Conservation (phyloP, 2,888 invertebrate species). For the Callosobruchus maculatus region DNA sequence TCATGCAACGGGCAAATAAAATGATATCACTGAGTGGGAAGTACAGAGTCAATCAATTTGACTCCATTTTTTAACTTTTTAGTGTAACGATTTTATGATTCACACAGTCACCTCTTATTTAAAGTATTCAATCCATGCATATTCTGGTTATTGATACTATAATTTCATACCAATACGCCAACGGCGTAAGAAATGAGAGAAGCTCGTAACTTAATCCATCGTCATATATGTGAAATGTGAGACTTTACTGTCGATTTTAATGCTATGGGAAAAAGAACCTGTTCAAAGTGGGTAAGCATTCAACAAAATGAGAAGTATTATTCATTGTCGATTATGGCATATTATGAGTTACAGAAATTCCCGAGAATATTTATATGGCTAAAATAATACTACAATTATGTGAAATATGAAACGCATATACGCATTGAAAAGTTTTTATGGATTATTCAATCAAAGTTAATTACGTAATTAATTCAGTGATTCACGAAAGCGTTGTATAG, state of each 20-base stretch:
- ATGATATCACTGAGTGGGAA: too few species aligned
- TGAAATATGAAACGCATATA: neutral
- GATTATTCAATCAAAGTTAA: neutral
- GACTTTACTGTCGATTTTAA: neutral
- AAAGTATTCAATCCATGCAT: neutral
- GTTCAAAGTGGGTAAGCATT: neutral
- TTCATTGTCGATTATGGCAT: neutral
- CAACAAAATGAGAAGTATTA: neutral
- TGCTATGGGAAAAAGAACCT: neutral
- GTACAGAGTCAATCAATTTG: too few species aligned
- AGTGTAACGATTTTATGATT: too few species aligned
- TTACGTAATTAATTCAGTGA: neutral
- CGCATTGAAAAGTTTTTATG: neutral
- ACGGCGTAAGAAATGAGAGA: neutral
- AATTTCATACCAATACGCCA: neutral
- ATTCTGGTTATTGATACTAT: neutral
- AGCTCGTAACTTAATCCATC: neutral
- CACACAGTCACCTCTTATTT: too few species aligned
- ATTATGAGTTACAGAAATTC: neutral
- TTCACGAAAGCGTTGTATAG: neutral
- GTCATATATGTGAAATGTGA: neutral
- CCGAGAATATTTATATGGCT: neutral
- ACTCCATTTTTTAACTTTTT: too few species aligned
- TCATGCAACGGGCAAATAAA: too few species aligned
- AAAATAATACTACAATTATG: neutral